A percentile compares a stretch with the other conserved stretches of the same genome.
phyloP scores from a whole-genome alignment of 1,140 invertebrate genomes.

The Lordiphosa mommai region DNA sequence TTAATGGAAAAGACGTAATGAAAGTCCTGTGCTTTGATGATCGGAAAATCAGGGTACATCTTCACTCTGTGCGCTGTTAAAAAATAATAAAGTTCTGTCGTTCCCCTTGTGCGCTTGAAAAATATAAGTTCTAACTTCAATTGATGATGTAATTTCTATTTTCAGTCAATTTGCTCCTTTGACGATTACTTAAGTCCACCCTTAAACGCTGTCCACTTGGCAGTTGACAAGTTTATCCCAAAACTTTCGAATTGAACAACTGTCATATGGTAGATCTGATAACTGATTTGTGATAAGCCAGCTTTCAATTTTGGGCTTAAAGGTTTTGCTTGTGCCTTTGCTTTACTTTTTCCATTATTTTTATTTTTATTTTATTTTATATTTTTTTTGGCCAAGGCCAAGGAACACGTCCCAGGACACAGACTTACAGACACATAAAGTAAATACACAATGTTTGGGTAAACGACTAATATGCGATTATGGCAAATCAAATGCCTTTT shows the following conservation, averaged over 20 bases:
- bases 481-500: slow-evolving; percentile 68
- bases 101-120: too few relatives aligned
- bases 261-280: slow-evolving; percentile 4
- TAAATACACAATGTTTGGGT: slow-evolving; percentile 60
- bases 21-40: too few relatives aligned
- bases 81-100: too few relatives aligned
- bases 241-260: not conserved
- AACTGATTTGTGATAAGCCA: slow-evolving; percentile 6
- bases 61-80: too few relatives aligned
- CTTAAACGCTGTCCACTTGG: not conserved
- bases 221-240: slow-evolving; percentile 1
- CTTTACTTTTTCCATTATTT: not conserved
- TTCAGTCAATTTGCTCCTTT: not conserved
- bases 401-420: not conserved
- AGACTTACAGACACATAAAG: slow-evolving; percentile 53
- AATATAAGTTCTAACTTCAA: too few relatives aligned
- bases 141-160: not conserved
- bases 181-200: not conserved
- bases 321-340: not conserved
- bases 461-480: slow-evolving; percentile 75
- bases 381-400: slow-evolving; percentile 9
- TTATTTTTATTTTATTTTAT: not conserved
- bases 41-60: too few relatives aligned
- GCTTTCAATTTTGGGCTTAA: slow-evolving; percentile 10
- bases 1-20: too few relatives aligned